These are phyloP conservation scores for Dastarcus helophoroides DNA, from an alignment of 2,888 invertebrate species.

Conservation along the genomic window DNA sequence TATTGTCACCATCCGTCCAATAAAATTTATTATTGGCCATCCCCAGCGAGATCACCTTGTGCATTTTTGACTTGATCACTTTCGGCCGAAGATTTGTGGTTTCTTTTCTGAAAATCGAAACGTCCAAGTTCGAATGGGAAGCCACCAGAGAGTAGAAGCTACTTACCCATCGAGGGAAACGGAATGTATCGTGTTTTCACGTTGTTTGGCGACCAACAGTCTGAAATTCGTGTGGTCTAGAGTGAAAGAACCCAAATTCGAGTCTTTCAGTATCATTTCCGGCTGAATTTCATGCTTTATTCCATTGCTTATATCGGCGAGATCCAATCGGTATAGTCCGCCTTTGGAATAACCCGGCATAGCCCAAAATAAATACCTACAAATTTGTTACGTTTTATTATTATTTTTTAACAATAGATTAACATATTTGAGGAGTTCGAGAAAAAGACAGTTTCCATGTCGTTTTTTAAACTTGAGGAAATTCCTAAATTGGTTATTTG, in stretches of 20 bases:
- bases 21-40: conserved; percentile 69
- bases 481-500: too few relatives aligned
- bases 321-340: conserved; percentile 65
- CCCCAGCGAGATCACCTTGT: conserved; percentile 62
- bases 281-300: conserved; percentile 57
- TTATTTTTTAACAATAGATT: too few relatives aligned
- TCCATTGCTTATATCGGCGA: conserved; percentile 65
- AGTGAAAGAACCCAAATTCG: conserved; percentile 67
- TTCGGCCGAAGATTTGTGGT: conserved; percentile 59
- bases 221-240: conserved; percentile 75
- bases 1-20: conserved; percentile 72
- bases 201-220: conserved; percentile 62
- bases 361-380: conserved; percentile 72
- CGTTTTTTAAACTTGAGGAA: too few relatives aligned
- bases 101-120: conserved; percentile 44
- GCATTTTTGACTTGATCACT: conserved; percentile 63
- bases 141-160: too few relatives aligned
- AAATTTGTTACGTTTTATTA: too few relatives aligned
- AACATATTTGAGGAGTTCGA: too few relatives aligned
- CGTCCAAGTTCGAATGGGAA: too few relatives aligned
- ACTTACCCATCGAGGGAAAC: conserved; percentile 71
- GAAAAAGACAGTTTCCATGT: too few relatives aligned
- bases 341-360: conserved; percentile 44
- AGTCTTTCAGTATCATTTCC: conserved; percentile 51
- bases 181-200: conserved; percentile 65